Conservation (phyloP, 2,113 vertebrate species). For the Atlantisia rogersi region DNA sequence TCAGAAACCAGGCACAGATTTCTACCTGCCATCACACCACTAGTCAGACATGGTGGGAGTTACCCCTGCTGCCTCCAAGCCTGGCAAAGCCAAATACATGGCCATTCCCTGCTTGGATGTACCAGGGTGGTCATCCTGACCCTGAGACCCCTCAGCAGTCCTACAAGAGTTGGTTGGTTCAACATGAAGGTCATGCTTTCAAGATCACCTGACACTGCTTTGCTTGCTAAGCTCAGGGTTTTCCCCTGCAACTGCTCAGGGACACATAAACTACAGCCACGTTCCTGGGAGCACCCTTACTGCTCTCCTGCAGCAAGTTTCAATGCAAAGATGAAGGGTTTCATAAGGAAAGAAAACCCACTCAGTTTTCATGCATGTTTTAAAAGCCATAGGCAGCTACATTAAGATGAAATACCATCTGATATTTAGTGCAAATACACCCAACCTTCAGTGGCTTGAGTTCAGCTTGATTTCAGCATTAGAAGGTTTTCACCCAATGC, state of each 20-base stretch:
- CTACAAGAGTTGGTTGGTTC: background rate
- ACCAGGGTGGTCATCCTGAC: background rate
- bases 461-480: background rate
- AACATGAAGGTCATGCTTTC: accelerated
- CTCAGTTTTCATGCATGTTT: background rate
- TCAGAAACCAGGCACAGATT: accelerated
- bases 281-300: background rate
- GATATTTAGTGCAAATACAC: background rate
- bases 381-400: background rate
- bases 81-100: accelerated
- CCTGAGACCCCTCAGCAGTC: background rate
- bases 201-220: accelerated
- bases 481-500: background rate
- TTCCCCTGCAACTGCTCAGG: background rate
- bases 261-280: background rate
- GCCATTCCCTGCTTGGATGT: background rate
- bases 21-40: background rate
- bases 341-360: background rate
- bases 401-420: background rate
- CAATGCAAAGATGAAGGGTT: background rate
- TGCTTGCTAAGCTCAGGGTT: background rate
- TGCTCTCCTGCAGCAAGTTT: background rate
- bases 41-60: background rate
- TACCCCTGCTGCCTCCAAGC: background rate
- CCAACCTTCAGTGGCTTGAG: background rate